Conservation (phyloP, 2,797 vertebrate species). For the Miichthys miiuy region DNA sequence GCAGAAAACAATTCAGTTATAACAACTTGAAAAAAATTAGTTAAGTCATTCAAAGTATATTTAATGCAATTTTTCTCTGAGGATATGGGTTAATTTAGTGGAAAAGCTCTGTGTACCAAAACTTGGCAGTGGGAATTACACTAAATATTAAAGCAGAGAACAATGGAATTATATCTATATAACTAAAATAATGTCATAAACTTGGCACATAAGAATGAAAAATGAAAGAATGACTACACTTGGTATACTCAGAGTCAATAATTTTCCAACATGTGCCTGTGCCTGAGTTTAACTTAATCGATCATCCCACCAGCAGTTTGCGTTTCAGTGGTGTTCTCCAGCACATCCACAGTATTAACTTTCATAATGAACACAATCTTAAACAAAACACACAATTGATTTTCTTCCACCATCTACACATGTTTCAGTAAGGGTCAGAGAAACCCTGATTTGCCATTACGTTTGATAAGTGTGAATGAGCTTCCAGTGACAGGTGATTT, state of each 20-base stretch:
- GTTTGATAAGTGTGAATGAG: constrained; percentile 56
- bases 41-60: constrained; percentile 55
- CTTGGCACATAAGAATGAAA: not conserved
- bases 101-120: constrained; percentile 5
- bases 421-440: constrained; percentile 43
- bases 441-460: constrained; percentile 37
- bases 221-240: not conserved
- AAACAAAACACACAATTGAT: constrained; percentile 46
- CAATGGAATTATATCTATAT: not conserved
- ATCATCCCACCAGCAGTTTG: not conserved
- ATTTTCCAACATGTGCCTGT: not conserved
- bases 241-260: not conserved
- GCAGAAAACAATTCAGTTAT: constrained; percentile 66
- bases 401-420: constrained; percentile 32
- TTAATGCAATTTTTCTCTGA: constrained; percentile 46
- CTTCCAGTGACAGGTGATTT: constrained; percentile 44
- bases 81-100: constrained; percentile 35
- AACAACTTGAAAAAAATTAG: constrained; percentile 59
- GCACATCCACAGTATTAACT: not conserved
- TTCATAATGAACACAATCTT: constrained; percentile 26
- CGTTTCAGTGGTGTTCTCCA: constrained; percentile 1
- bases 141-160: constrained; percentile 21
- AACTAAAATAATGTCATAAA: constrained; percentile 11
- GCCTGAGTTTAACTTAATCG: not conserved
- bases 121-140: constrained; percentile 5